These are phyloP conservation scores for Phrynosoma platyrhinos DNA, from an alignment of 2,113 vertebrate species.

Conservation along the genomic window DNA sequence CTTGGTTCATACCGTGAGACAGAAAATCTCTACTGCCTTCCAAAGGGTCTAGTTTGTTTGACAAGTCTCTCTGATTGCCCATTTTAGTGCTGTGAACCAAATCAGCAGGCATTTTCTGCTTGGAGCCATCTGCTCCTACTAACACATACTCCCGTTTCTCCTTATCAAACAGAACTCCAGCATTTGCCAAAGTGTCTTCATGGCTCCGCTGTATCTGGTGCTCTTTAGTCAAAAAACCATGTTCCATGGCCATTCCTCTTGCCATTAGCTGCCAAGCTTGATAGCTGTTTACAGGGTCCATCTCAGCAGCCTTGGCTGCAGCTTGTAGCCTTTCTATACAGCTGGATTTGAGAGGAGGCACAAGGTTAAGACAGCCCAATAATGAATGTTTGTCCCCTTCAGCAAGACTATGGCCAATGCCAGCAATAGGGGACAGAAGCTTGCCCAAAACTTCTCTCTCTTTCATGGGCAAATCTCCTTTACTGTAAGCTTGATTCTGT, in stretches of 20 bases:
- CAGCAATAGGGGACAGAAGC: constrained; percentile 89
- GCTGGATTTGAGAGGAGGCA: constrained; percentile 97
- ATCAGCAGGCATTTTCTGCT: constrained; percentile 93
- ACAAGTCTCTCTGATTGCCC: constrained; percentile 85
- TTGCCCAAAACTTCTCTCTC: constrained; percentile 97
- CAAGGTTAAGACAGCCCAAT: constrained; percentile 94
- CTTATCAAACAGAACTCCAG: constrained; percentile 89
- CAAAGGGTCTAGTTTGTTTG: constrained; percentile 91
- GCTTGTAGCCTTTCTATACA: constrained; percentile 98
- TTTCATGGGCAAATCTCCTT: constrained; percentile 92
- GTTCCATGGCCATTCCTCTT: constrained; percentile 95
- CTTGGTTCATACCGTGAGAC: constrained; percentile 87
- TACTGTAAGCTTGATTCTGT: constrained; percentile 89
- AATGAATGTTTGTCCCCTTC: constrained; percentile 97
- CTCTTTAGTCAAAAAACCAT: constrained; percentile 95
- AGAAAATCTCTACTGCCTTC: constrained; percentile 92
- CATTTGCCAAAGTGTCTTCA: constrained; percentile 88
- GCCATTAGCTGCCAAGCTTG: constrained; percentile 99
- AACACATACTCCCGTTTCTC: constrained; percentile 95
- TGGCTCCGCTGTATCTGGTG: constrained; percentile 88
- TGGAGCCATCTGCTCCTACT: constrained; percentile 89
- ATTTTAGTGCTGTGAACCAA: constrained; percentile 90
- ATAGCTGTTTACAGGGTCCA: constrained; percentile 98
- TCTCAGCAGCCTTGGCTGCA: constrained; percentile 96
- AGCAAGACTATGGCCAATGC: constrained; percentile 86